phyloP scores from a whole-genome alignment of 2,888 invertebrate genomes.

The Patella pellucida region DNA sequence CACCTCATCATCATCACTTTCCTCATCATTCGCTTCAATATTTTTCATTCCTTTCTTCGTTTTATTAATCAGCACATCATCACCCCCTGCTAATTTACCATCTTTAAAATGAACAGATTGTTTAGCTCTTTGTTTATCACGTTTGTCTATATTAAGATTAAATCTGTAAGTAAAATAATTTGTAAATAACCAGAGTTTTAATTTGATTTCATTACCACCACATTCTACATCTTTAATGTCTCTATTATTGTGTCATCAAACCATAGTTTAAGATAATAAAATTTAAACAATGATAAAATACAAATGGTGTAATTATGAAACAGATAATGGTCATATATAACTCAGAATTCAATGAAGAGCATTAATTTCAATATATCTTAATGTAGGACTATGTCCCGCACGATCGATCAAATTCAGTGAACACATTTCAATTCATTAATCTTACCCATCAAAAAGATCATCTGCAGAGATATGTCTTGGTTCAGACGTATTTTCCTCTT shows the following conservation, averaged over 20 bases:
- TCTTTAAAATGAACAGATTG: slow-evolving; percentile 37
- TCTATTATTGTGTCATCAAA: too few species aligned
- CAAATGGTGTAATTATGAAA: too few species aligned
- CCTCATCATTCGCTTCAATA: slow-evolving; percentile 21
- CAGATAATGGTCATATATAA: too few species aligned
- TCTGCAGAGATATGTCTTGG: slow-evolving; percentile 83
- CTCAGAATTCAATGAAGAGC: too few species aligned
- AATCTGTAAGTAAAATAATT: slow-evolving; percentile 36
- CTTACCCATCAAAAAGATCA: slow-evolving; percentile 85
- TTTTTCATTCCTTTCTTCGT: slow-evolving; percentile 60
- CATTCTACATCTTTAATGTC: too few species aligned
- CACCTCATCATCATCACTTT: slow-evolving; percentile 20
- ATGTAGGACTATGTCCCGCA: too few species aligned
- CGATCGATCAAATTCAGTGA: too few species aligned
- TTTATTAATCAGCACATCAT: slow-evolving; percentile 68
- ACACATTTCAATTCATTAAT: too few species aligned
- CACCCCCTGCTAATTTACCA: slow-evolving; percentile 43
- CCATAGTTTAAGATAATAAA: too few species aligned
- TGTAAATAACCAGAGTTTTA: too few species aligned
- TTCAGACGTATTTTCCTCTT: slow-evolving; percentile 37
- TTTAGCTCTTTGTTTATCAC: slow-evolving; percentile 27
- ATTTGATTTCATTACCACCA: too few species aligned
- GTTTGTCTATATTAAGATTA: slow-evolving; percentile 40
- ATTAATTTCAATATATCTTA: too few species aligned
- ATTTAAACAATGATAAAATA: neutral